These are phyloP conservation scores for Pipistrellus pipistrellus DNA, from an alignment of 2,797 vertebrate species.

Conservation along the genomic window DNA sequence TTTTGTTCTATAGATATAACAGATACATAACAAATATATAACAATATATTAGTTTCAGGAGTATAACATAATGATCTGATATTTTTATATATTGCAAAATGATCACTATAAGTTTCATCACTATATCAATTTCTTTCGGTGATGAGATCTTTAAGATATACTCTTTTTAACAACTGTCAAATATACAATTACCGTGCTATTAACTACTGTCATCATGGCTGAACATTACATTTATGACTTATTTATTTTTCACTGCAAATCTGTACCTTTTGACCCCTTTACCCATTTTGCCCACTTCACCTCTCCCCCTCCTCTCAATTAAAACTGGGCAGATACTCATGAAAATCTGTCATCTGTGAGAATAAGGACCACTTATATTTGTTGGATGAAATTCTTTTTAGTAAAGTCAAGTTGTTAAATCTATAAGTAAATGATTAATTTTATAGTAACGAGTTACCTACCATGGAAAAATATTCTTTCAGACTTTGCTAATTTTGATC, in stretches of 20 bases:
- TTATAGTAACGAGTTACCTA: not conserved
- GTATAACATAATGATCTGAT: not conserved
- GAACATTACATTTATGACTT: not conserved
- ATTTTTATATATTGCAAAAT: not conserved
- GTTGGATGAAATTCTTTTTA: constrained; percentile 43
- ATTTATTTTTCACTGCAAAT: not conserved
- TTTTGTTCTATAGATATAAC: not conserved
- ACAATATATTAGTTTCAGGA: not conserved
- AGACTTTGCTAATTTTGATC: not conserved
- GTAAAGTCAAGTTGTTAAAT: not conserved
- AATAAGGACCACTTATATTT: not conserved
- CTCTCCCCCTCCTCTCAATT: not conserved
- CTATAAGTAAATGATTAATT: constrained; percentile 30
- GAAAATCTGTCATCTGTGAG: not conserved
- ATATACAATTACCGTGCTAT: not conserved
- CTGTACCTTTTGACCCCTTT: not conserved
- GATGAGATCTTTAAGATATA: not conserved
- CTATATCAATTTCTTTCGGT: not conserved
- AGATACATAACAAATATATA: not conserved
- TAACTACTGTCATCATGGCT: not conserved
- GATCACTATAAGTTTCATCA: not conserved
- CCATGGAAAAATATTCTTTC: not conserved
- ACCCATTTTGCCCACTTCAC: not conserved
- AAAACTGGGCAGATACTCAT: not conserved
- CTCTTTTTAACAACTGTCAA: not conserved